Evolutionary conservation across 2,113 vertebrate genomes (phyloP), one percentile per base, ranked within the genome.

Genomic region (Caranx melampygus): DNA sequence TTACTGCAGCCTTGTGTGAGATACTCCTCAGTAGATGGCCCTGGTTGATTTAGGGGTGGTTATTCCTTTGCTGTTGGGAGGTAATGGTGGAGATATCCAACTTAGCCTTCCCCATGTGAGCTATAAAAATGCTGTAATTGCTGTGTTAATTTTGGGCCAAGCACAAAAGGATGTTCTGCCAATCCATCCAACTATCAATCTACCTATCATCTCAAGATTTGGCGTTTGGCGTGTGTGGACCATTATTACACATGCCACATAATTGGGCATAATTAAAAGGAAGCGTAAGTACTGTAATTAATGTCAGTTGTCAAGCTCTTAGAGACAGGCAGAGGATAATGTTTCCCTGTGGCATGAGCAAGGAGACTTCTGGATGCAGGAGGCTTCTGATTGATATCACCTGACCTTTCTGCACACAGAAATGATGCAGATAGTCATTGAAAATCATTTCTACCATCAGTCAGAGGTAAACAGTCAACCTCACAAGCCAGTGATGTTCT

Each of bases 231-330:
- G 31, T 79, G 86, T 81, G 83, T 73, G 87, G 81, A 83, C 91
- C 87, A 55, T 95, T 92, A 93, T 94, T 92, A 91, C 88, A 87
- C 90, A 87, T 89, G 90, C 82, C 82, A 83, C 92, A 85, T 94
- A 94, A 95, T 92, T 94, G 90, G 88, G 78, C 85, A 69, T 92
- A 95, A 94, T 95, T 95, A 93, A 94, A 93, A 93, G 88, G 82
- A 91, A 84, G 84, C 55, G 20, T 71, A 92, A 94, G 92, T 93
- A 86, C 92, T 91, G 87, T 92, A 95, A 95, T 95, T 94, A 95
- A 93, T 92, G 93, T 94, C 93, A 94, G 86, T 89, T 92, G 89
- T 93, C 85, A 88, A 90, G 82, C 52, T 42, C 77, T 90, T 86
- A 89, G 92, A 93, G 86, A 87, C 83, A 80, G 62, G 78, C 72